Evolutionary conservation across 2,797 vertebrate species (phyloP).

Genomic region (Bucorvus abyssinicus): DNA sequence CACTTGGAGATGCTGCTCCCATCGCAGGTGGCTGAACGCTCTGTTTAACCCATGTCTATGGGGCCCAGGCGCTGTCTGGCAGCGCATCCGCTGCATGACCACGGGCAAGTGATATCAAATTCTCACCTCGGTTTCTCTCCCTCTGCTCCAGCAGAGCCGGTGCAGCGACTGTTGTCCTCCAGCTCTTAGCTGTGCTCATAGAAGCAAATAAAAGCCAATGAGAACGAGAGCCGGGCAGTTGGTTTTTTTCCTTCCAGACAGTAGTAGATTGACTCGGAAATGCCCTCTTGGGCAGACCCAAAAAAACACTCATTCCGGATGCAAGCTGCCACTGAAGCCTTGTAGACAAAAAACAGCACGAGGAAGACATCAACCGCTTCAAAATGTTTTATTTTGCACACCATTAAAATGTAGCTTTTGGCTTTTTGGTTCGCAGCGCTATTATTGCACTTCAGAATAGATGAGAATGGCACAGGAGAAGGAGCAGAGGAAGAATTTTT

Average conservation of each 20-base stretch:
- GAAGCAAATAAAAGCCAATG: neutral
- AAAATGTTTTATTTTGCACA: neutral
- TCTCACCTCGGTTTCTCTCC: constrained; percentile 12
- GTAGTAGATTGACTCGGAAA: neutral
- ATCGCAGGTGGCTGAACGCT: neutral
- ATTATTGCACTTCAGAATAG: neutral
- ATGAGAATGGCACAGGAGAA: neutral
- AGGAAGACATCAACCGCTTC: neutral
- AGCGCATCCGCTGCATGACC: neutral
- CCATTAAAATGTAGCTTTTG: neutral
- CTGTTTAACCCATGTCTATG: constrained; percentile 33
- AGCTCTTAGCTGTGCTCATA: neutral
- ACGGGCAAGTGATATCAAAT: neutral
- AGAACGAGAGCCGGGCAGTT: neutral
- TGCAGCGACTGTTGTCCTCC: neutral
- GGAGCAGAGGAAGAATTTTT: neutral
- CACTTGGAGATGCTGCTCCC: neutral
- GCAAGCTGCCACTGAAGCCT: neutral
- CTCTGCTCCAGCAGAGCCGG: neutral
- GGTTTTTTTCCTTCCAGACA: neutral
- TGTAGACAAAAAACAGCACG: neutral
- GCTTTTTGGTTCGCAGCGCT: neutral
- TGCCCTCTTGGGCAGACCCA: neutral
- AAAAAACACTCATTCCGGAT: neutral
- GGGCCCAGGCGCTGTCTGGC: neutral